Evolutionary conservation across 2,113 vertebrate species (phyloP), one percentile per base, ranked within the genome.

Genomic region (Rutilus rutilus): DNA sequence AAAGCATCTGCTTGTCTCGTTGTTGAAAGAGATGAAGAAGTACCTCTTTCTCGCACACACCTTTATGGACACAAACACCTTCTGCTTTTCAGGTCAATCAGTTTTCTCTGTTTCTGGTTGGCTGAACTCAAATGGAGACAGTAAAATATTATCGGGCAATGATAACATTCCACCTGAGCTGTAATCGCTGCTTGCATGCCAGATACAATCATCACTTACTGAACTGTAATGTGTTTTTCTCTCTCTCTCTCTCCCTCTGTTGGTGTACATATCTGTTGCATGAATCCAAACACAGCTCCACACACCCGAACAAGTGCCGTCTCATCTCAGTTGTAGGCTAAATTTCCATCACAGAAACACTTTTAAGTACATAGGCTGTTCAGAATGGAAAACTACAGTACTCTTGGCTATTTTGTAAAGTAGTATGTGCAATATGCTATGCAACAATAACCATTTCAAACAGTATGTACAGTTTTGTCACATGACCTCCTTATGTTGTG

Each of bases 131-230:
- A 90, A 82, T 90, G 91, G 90, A 93, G 91, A 91, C 87, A 88
- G 88, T 87, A 89, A 91, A 91, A 87, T 87, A 89, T 89, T 90
- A 92, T 90, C 84, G 86, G 89, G 86, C 88, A 86, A 76, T 87
- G 90, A 89, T 91, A 93, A 93, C 90, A 93, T 93, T 93, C 91
- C 93, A 90, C 88, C 87, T 92, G 82, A 88, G 86, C 88, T 88
- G 54, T 86, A 83, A 86, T 86, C 88, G 45, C 50, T 39, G 59
- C 59, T 88, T 59, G 87, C 87, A 84, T 86, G 81, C 80, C 42
- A 86, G 87, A 88, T 86, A 62, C 76, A 57, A 86, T 84, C 85
- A 45, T 64, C 78, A 80, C 78, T 80, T 80, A 64, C 78, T 45
- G 23, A 25, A 15, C 6, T 9, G 42, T 42, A 42, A 14, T 74